Base-by-base conservation (phyloP, 2,888 invertebrate genomes). In the Macropis europaea region DNA sequence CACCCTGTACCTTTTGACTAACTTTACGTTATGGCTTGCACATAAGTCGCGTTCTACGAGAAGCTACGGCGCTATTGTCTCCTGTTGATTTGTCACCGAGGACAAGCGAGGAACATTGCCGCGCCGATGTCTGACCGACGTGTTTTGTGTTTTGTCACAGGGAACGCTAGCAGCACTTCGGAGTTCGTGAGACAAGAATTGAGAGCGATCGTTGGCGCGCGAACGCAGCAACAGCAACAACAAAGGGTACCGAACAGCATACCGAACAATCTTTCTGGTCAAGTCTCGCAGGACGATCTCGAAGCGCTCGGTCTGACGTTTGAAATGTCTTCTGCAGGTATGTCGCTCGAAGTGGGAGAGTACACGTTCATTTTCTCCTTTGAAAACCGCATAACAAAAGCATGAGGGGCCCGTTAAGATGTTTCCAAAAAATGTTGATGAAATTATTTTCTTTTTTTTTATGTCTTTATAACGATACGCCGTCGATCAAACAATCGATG, bases 181-280 rank as follows among this genome's bases (percentile, higher is more conserved):
- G 97, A 97, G 91, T 97, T 95, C 91, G 97, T 97, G 82, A 94
- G 97, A 86, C 97, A 97, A 91, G 97, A 97, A 91, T 91, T 98
- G 86, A 93, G 97, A 82, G 96, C 97, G 50, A 95, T 96, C 75
- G 97, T 97, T 68, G 97, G 95, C 79, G 96, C 96, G 59, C 93
- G 97, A 86, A 95, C 95, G 34, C 92, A 92, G 83, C 77, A 80
- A 73, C 72, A 71, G 34, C 70, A 77, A 57, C 90, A 90, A 62
- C 89, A 88, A 82, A 90, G 89, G 87, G 87, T 90, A 84, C 89
- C 89, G n/a, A 90, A 89, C 74, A 90, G 86, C 72, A 84, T 89
- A 38, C 89, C 87, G 71, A 90, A 87, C 63, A 90, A 87, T 67
- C 83, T 89, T 54, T 74, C 88, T 60, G 88, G 87, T 76, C 91